Base-by-base conservation (phyloP, 2,797 vertebrate genomes). In the Tangara arthus region DNA sequence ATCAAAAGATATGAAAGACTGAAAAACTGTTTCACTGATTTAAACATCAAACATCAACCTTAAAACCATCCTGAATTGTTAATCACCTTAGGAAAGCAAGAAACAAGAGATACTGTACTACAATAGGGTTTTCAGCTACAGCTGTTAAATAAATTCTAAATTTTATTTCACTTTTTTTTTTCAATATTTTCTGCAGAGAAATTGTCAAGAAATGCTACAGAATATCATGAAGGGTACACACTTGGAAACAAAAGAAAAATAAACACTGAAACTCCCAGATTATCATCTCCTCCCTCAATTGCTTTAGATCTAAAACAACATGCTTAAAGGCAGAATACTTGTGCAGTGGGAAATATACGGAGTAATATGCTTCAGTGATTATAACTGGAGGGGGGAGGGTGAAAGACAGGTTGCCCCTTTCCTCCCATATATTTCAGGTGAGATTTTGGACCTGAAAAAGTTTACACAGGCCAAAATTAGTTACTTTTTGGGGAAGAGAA, bases 141-240 rank as follows among this genome's bases (percentile, higher is more conserved):
- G 32, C 10, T 73, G 3, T 41, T 82, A 12, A 73, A 41, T 35
- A 50, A 16, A 35, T 65, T 86, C 32, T 19, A 17, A 17, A 30
- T 26, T 42, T 66, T 55, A 46, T 55, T 65, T 59, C 34, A 59
- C 4, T 8, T 35, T 6, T 6, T 56, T 56, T 32, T 57, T 26
- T 6, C 39, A 76, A 22, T 30, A 61, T 69, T 35, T 82, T 59
- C 22, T 49, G 21, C 50, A 69, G 10, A 65, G 13, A 59, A 87
- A 19, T 12, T 42, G 2, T 37, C 1, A 4, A 66, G n/a, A 82
- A 87, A 70, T 47, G 4, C 28, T 66, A 32, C 7, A 34, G 26
- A 42, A 16, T n/a, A 82, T 47, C 24, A 32, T 6, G 5, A 79
- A 60, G 13, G 18, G 9, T 7, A 80, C 0, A 0, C 9, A n/a